Evolutionary conservation across 2,113 vertebrate genomes (phyloP), one percentile per base, ranked within the genome.

Genomic region (Phalacrocorax brasilianus): DNA sequence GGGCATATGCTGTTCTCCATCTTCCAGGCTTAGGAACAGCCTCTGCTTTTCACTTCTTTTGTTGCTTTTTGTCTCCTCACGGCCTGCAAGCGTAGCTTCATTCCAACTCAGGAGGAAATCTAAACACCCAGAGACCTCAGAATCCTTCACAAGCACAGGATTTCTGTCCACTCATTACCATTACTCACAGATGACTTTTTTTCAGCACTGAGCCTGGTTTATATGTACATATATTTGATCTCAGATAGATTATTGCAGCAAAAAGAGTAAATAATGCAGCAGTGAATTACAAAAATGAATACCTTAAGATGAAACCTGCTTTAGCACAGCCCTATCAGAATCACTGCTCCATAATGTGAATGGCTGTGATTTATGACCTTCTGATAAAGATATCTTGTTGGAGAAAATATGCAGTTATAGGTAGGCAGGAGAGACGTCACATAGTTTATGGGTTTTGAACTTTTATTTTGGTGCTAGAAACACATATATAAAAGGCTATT

Each of bases 331-430:
- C 49, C 56, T 78, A 16, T 86, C 70, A 65, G 80, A 47, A 47
- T 87, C 84, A 13, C n/a, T 1, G 12, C 68, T 67, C 44, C 0
- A 2, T 80, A 85, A 96, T 76, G 84, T 53, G 52, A 84, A 53
- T 13, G 80, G 45, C 89, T 74, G 59, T 95, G 95, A 95, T 96
- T 95, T 95, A 95, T 89, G 93, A 72, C 93, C 91, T 93, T 18
- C 89, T 85, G 85, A 97, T 89, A 79, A 85, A 94, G 87, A 58
- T 55, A 81, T 38, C 66, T 70, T 84, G 91, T 84, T 92, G 81
- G 77, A 91, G 85, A 85, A 91, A 93, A 96, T 74, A 84, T 76
- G 71, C 32, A 45, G 53, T 85, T 91, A 89, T 8, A 85, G 62
- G 85, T 50, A 94, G 90, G 87, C 89, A 70, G 85, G 53, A 82